Conservation (phyloP, 2,797 vertebrate genomes). For the Protosalanx chinensis region DNA sequence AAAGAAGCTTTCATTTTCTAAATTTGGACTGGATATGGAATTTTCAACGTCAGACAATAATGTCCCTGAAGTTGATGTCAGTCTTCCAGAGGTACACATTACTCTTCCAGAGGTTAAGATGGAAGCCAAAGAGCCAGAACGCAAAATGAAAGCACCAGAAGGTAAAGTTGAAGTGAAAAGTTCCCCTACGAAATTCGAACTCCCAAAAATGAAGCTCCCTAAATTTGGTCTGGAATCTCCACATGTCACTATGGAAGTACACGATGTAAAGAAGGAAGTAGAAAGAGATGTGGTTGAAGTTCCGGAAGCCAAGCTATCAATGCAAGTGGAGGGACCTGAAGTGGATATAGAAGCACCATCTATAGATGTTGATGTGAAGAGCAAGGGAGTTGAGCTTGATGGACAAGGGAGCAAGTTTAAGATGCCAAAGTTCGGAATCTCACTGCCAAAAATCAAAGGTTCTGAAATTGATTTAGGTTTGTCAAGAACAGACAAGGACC, state of each 20-base stretch:
- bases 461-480: conserved; percentile 32
- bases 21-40: neutral
- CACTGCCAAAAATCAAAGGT: neutral
- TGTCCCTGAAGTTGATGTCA: neutral
- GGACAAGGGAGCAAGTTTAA: neutral
- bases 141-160: conserved; percentile 29
- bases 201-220: conserved; percentile 59
- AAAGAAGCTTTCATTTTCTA: conserved; percentile 10
- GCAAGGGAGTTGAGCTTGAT: conserved; percentile 13
- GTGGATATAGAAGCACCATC: neutral
- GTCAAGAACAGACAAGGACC: conserved; percentile 27
- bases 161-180: conserved; percentile 13
- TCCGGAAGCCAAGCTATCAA: neutral
- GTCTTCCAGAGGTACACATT: conserved; percentile 23
- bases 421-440: neutral
- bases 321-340: conserved; percentile 12
- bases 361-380: conserved; percentile 2
- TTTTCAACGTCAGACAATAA: conserved; percentile 9
- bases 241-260: neutral
- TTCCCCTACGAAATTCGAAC: conserved; percentile 30
- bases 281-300: conserved; percentile 28
- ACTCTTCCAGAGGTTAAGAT: conserved; percentile 19
- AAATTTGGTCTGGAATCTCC: conserved; percentile 41
- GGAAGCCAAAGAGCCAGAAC: conserved; percentile 19
- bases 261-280: conserved; percentile 10